Conservation (phyloP, 2,888 invertebrate genomes). For the Drosophila eohydei region DNA sequence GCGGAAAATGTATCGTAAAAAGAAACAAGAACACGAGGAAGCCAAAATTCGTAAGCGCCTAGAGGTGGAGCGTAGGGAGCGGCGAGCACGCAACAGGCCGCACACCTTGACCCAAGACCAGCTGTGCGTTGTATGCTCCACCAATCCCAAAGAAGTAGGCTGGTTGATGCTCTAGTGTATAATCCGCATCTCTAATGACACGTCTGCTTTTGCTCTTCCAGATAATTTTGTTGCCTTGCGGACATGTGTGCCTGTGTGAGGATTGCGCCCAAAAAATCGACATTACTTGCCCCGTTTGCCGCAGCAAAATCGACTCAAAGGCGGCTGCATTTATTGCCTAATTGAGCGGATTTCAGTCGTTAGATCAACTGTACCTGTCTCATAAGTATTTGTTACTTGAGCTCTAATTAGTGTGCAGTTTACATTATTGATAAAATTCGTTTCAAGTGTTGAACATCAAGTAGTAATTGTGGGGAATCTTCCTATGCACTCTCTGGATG, state of each 20-base stretch:
- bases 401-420: slow-evolving; percentile 28
- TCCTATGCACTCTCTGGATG: slow-evolving; percentile 38
- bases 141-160: slow-evolving; percentile 92
- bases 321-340: slow-evolving; percentile 92
- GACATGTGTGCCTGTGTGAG: slow-evolving; percentile 95
- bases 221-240: slow-evolving; percentile 94
- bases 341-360: slow-evolving; percentile 16
- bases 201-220: slow-evolving; percentile 81
- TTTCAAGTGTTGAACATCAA: slow-evolving; percentile 41
- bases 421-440: slow-evolving; percentile 49
- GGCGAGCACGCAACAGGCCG: slow-evolving; percentile 88
- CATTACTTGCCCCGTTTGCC: slow-evolving; percentile 92
- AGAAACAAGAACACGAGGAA: slow-evolving; percentile 87
- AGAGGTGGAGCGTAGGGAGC: slow-evolving; percentile 88
- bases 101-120: slow-evolving; percentile 88
- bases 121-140: slow-evolving; percentile 93
- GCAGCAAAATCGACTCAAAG: slow-evolving; percentile 89
- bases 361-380: slow-evolving; percentile 27
- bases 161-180: background rate
- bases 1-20: slow-evolving; percentile 86
- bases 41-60: slow-evolving; percentile 85
- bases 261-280: slow-evolving; percentile 92
- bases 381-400: slow-evolving; percentile 40
- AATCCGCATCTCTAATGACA: background rate
- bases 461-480: slow-evolving; percentile 5